A percentile compares a stretch with the other conserved stretches of the same genome.
These are phyloP conservation scores for Oscheius sp. DNA, from an alignment of 1,140 invertebrate genomes.

Conservation along the genomic window DNA sequence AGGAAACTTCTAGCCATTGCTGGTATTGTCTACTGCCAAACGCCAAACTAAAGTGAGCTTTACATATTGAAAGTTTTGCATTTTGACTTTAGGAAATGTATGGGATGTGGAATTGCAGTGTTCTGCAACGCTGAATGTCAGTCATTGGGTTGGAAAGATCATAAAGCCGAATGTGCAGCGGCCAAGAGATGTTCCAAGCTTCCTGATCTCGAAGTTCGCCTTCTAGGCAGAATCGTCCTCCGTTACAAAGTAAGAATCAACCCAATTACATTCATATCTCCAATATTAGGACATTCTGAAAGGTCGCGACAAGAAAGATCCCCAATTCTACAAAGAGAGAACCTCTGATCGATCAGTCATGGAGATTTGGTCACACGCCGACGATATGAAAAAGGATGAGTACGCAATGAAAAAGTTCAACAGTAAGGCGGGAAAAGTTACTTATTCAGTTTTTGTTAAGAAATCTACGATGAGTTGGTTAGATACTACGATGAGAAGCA, in stretches of 20 bases:
- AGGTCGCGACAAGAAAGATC: constrained; percentile 50
- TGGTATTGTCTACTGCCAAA: constrained; percentile 56
- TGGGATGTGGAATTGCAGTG: constrained; percentile 40
- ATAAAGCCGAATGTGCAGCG: constrained; percentile 46
- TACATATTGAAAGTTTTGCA: too few relatives aligned
- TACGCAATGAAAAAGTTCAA: constrained; percentile 53
- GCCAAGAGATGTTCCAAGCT: constrained; percentile 43
- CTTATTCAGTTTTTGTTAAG: constrained; percentile 34
- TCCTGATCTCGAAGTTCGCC: constrained; percentile 48
- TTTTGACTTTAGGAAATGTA: constrained; percentile 35
- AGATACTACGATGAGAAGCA: constrained; percentile 52
- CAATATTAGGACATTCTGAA: constrained; percentile 50
- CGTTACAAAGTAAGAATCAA: constrained; percentile 53
- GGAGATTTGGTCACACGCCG: constrained; percentile 58
- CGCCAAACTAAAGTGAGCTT: constrained; percentile 40
- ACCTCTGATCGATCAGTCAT: constrained; percentile 51
- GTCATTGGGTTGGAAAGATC: constrained; percentile 47
- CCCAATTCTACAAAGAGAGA: constrained; percentile 52
- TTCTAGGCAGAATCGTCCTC: constrained; percentile 53
- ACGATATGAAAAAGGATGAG: constrained; percentile 55
- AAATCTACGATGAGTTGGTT: constrained; percentile 49
- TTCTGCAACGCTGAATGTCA: constrained; percentile 54
- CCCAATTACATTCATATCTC: too few relatives aligned
- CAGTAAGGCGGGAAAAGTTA: constrained; percentile 29
- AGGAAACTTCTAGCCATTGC: constrained; percentile 45